phyloP scores from a whole-genome alignment of 2,113 vertebrate genomes.

The Dromiciops gliroides region DNA sequence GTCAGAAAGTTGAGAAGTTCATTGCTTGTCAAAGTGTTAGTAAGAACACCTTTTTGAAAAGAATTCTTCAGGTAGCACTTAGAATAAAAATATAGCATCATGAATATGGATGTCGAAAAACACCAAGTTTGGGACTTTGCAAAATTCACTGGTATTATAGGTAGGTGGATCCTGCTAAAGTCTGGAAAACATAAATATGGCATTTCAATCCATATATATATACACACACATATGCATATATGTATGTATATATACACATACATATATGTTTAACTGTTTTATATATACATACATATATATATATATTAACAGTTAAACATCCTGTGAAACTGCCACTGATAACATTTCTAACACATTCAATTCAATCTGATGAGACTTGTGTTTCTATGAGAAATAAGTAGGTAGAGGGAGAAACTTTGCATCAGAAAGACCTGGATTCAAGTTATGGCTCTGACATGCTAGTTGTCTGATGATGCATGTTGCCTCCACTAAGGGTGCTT shows the following conservation, averaged over 20 bases:
- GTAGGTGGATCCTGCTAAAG: constrained; percentile 27
- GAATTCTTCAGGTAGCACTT: constrained; percentile 38
- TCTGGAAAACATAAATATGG: constrained; percentile 28
- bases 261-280: too few relatives aligned
- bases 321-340: not conserved
- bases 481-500: not conserved
- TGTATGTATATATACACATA: not conserved
- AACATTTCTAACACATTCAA: not conserved
- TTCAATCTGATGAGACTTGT: not conserved
- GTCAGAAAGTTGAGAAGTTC: constrained; percentile 36
- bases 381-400: not conserved
- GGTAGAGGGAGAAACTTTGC: not conserved
- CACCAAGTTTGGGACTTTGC: constrained; percentile 39
- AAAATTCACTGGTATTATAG: constrained; percentile 18
- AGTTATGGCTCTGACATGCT: not conserved
- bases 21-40: constrained; percentile 50
- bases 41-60: constrained; percentile 57
- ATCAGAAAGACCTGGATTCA: not conserved
- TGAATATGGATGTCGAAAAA: constrained; percentile 56
- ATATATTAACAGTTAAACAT: not conserved
- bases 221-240: not conserved
- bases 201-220: constrained; percentile 16
- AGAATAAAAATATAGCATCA: constrained; percentile 32
- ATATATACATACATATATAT: not conserved
- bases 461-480: not conserved